Conservation (phyloP, 2,797 vertebrate genomes). For the Squalus acanthias region DNA sequence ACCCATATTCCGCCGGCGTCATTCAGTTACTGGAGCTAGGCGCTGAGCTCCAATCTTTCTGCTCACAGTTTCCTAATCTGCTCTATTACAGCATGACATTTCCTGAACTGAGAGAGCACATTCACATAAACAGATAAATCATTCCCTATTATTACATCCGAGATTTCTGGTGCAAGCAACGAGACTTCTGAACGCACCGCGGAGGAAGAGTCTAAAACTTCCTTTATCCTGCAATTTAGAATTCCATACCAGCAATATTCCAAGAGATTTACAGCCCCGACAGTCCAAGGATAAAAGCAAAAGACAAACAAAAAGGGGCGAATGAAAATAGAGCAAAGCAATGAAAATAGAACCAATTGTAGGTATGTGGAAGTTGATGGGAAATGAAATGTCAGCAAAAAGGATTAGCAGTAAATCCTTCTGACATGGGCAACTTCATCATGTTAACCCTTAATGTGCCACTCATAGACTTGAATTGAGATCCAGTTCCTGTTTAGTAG, state of each 20-base stretch:
- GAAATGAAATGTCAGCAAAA: constrained; percentile 9
- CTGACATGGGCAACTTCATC: not conserved
- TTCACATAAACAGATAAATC: constrained; percentile 35
- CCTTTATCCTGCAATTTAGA: constrained; percentile 36
- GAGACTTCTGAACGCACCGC: not conserved
- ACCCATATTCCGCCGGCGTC: constrained; percentile 26
- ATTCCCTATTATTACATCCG: constrained; percentile 35
- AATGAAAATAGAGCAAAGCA: not conserved
- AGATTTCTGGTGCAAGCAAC: not conserved
- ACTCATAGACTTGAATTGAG: not conserved
- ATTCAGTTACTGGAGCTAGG: constrained; percentile 16
- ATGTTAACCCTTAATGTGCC: constrained; percentile 3
- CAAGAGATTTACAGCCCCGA: not conserved
- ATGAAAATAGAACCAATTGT: not conserved
- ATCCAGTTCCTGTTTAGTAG: too few species aligned
- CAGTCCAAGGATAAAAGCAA: constrained; percentile 13
- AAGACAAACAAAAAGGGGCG: not conserved
- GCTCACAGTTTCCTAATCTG: constrained; percentile 32
- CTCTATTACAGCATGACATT: constrained; percentile 31
- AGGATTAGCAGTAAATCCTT: not conserved
- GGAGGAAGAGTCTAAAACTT: constrained; percentile 36
- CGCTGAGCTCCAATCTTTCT: constrained; percentile 27
- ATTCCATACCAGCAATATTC: constrained; percentile 19
- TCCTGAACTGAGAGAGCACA: constrained; percentile 31
- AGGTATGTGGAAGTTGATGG: not conserved